phyloP scores from a whole-genome alignment of 2,797 vertebrate genomes.

The Enteromius anoplus region DNA sequence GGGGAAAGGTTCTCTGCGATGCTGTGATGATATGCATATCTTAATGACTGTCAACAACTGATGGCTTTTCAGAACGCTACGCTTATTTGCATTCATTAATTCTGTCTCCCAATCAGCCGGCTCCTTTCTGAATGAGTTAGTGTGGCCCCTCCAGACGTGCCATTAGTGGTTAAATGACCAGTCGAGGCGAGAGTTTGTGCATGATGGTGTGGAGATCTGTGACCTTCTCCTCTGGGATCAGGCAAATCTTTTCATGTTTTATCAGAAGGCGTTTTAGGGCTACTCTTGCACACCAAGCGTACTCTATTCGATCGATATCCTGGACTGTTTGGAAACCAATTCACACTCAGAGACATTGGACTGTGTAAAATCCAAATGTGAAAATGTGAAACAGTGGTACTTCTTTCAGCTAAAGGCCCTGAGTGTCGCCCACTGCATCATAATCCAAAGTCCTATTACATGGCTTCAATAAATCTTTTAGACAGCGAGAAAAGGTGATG shows the following conservation, averaged over 20 bases:
- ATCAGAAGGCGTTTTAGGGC: constrained; percentile 37
- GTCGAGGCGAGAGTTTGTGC: constrained; percentile 3
- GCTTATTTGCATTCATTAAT: constrained; percentile 68
- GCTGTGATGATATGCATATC: constrained; percentile 66
- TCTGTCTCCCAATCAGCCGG: constrained; percentile 59
- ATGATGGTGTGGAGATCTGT: constrained; percentile 10
- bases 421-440: neutral
- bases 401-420: constrained; percentile 11
- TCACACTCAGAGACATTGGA: constrained; percentile 9
- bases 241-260: constrained; percentile 45
- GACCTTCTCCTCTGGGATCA: constrained; percentile 39
- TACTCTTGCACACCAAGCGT: neutral
- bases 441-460: constrained; percentile 3
- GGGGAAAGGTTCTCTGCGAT: constrained; percentile 59
- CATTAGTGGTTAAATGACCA: constrained; percentile 49
- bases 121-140: constrained; percentile 50
- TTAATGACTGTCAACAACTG: constrained; percentile 71
- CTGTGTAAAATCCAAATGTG: constrained; percentile 28
- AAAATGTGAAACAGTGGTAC: constrained; percentile 19
- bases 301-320: constrained; percentile 27
- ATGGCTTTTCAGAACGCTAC: constrained; percentile 63
- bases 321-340: constrained; percentile 23
- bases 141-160: constrained; percentile 34
- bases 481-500: neutral
- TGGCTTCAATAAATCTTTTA: neutral